Conservation (phyloP, 2,113 vertebrate genomes). For the Shinisaurus crocodilurus region DNA sequence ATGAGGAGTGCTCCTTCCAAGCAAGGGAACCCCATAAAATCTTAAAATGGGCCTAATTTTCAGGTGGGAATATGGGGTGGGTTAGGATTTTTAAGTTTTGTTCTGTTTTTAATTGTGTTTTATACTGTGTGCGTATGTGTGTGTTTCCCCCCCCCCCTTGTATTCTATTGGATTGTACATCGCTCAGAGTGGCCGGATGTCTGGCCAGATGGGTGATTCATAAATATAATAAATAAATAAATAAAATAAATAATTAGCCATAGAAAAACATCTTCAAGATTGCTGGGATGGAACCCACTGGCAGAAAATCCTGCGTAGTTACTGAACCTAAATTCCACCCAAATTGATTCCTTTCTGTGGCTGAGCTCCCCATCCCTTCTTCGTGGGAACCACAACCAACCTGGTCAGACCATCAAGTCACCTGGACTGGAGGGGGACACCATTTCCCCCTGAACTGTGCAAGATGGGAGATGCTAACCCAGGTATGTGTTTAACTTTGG, state of each 20-base stretch:
- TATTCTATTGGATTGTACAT: too few species aligned
- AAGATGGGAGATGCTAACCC: not conserved
- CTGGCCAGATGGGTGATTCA: too few species aligned
- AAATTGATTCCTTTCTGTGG: not conserved
- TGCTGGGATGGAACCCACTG: not conserved
- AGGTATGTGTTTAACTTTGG: not conserved
- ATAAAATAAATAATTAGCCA: too few species aligned
- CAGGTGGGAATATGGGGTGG: too few species aligned
- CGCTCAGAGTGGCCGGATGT: too few species aligned
- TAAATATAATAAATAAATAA: too few species aligned
- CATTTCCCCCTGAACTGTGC: not conserved
- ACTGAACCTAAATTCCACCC: not conserved
- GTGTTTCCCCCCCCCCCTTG: too few species aligned
- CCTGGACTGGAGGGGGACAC: not conserved
- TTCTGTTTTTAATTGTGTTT: too few species aligned
- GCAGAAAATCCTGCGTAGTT: not conserved
- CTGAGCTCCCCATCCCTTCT: not conserved
- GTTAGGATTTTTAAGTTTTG: too few species aligned
- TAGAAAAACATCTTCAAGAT: not conserved
- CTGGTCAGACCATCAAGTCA: not conserved
- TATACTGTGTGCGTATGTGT: too few species aligned
- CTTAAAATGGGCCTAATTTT: not conserved
- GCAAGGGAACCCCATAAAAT: not conserved
- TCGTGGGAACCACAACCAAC: not conserved
- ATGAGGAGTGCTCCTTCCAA: not conserved